Evolutionary conservation across 2,888 invertebrate genomes (phyloP).

Genomic region (Drosophila subquinaria): DNA sequence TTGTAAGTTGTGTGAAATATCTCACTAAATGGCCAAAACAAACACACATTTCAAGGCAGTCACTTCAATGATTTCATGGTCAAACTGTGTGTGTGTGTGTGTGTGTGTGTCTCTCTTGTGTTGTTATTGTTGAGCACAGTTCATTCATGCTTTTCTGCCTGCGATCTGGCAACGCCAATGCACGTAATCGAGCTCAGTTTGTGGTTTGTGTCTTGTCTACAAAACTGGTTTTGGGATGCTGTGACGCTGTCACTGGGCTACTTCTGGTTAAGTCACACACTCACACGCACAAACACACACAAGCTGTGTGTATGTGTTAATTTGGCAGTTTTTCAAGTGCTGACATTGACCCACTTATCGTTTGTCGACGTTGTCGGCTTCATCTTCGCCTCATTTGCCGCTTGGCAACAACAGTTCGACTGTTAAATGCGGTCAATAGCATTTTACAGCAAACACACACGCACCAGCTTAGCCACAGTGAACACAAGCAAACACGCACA

Average conservation of each 20-base stretch:
- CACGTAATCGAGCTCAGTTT: slow-evolving; percentile 10
- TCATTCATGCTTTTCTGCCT: slow-evolving; percentile 48
- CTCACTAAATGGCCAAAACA: slow-evolving; percentile 72
- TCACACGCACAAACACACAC: slow-evolving; percentile 6
- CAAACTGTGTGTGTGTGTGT: slow-evolving; percentile 37
- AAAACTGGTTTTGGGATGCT: slow-evolving; percentile 66
- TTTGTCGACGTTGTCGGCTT: slow-evolving; percentile 57
- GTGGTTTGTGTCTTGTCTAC: slow-evolving; percentile 70
- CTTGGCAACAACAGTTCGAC: slow-evolving; percentile 53
- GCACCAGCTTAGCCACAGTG: not conserved
- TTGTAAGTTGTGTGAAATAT: slow-evolving; percentile 70
- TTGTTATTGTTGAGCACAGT: slow-evolving; percentile 19
- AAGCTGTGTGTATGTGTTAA: slow-evolving; percentile 56
- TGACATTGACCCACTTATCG: slow-evolving; percentile 82
- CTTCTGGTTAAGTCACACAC: slow-evolving; percentile 42
- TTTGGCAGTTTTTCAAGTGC: slow-evolving; percentile 77
- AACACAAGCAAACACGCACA: not conserved
- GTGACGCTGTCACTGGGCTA: slow-evolving; percentile 41
- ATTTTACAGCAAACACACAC: slow-evolving; percentile 41
- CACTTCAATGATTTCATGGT: slow-evolving; percentile 59
- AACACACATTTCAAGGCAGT: slow-evolving; percentile 65
- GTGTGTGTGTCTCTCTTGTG: not conserved
- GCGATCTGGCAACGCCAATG: slow-evolving; percentile 63
- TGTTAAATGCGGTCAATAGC: slow-evolving; percentile 75
- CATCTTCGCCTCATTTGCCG: slow-evolving; percentile 61